phyloP scores from a whole-genome alignment of 2,888 invertebrate species.

The Acanthosepion lycidas region DNA sequence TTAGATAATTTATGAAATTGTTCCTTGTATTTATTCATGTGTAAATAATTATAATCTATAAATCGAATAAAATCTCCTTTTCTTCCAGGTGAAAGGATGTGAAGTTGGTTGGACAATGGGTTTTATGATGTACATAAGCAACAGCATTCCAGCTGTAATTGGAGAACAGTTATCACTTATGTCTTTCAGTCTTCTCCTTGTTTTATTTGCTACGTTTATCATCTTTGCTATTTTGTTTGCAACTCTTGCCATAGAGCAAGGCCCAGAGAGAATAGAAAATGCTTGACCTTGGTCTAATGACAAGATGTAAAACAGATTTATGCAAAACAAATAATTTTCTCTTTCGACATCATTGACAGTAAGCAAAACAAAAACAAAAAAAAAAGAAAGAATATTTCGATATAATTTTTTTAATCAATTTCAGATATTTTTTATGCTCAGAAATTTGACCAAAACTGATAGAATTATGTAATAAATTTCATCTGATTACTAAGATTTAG shows the following conservation, averaged over 20 bases:
- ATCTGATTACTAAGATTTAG: background rate
- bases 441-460: background rate
- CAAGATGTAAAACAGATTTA: background rate
- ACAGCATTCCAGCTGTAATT: slow-evolving; percentile 68
- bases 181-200: background rate
- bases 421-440: background rate
- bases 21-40: too few relatives aligned
- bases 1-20: too few relatives aligned
- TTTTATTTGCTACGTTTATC: background rate
- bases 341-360: background rate
- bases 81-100: slow-evolving; percentile 69
- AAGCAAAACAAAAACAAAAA: too few relatives aligned
- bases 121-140: slow-evolving; percentile 76
- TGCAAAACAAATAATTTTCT: background rate
- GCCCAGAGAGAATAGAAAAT: too few relatives aligned
- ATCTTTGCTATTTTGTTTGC: background rate
- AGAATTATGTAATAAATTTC: background rate
- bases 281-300: too few relatives aligned
- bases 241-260: background rate
- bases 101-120: slow-evolving; percentile 77
- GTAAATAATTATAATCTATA: too few relatives aligned
- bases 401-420: background rate
- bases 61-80: background rate
- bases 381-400: too few relatives aligned
- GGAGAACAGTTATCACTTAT: background rate